These are phyloP conservation scores for Drosophila sp. DNA, from an alignment of 1,140 invertebrate species.

Conservation along the genomic window DNA sequence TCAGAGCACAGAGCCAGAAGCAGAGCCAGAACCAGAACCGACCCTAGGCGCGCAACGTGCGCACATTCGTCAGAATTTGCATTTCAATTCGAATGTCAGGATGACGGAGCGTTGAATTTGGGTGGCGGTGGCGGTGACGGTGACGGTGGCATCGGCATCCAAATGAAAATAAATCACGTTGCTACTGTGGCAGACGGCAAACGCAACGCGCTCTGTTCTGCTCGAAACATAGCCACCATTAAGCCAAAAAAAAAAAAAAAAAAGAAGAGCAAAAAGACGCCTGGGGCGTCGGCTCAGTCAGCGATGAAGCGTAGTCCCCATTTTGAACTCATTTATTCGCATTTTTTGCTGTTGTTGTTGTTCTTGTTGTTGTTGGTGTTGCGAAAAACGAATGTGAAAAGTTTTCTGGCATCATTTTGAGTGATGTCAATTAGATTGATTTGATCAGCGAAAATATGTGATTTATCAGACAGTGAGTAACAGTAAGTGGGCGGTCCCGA, in stretches of 20 bases:
- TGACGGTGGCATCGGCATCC: constrained; percentile 49
- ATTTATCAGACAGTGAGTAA: constrained; percentile 80
- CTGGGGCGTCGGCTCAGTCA: constrained; percentile 33
- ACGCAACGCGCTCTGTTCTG: constrained; percentile 40
- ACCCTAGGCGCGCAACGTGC: constrained; percentile 60
- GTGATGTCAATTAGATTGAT: constrained; percentile 85
- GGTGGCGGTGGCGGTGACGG: constrained; percentile 45
- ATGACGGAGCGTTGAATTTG: constrained; percentile 78
- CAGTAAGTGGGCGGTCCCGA: constrained; percentile 69
- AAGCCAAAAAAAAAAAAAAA: constrained; percentile 50
- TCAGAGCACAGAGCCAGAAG: constrained; percentile 14
- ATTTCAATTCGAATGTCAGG: constrained; percentile 81
- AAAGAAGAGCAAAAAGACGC: too few species aligned
- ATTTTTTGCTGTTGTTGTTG: too few species aligned
- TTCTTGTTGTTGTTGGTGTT: too few species aligned
- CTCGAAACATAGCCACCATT: constrained; percentile 74
- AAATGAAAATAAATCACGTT: constrained; percentile 82
- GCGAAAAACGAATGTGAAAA: constrained; percentile 77
- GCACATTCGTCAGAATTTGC: constrained; percentile 83
- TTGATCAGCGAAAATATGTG: constrained; percentile 85
- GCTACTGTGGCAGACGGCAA: constrained; percentile 21
- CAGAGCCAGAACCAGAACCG: constrained; percentile 23
- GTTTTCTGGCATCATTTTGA: constrained; percentile 84
- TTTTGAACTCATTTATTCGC: constrained; percentile 76
- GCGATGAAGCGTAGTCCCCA: constrained; percentile 26